Evolutionary conservation across 2,797 vertebrate genomes (phyloP).

Genomic region (Champsocephalus gunnari): DNA sequence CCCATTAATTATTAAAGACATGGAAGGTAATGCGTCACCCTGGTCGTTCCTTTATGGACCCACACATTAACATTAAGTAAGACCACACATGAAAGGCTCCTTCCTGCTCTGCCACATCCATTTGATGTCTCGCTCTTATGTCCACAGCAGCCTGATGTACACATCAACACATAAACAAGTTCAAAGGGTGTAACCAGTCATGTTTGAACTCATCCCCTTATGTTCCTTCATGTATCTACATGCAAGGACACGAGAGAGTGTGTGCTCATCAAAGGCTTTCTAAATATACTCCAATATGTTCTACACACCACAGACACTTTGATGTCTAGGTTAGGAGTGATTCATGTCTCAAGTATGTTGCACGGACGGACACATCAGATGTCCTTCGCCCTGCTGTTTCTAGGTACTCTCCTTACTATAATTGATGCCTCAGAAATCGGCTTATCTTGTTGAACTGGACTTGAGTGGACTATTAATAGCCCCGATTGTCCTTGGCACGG

Average conservation of each 20-base stretch:
- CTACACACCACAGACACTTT: conserved; percentile 48
- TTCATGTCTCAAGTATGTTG: conserved; percentile 8
- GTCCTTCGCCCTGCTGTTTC: conserved; percentile 12
- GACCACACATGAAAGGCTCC: conserved; percentile 38
- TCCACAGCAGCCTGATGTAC: conserved; percentile 17
- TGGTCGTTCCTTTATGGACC: conserved; percentile 17
- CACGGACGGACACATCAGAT: conserved; percentile 14
- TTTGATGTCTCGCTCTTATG: conserved; percentile 50
- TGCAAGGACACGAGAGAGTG: conserved; percentile 30
- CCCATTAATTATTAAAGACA: background rate
- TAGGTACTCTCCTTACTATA: conserved; percentile 12
- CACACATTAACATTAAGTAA: conserved; percentile 2
- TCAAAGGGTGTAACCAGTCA: conserved; percentile 44
- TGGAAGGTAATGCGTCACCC: conserved; percentile 16
- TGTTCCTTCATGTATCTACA: conserved; percentile 42
- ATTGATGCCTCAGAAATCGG: conserved; percentile 30
- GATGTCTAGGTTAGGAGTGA: conserved; percentile 43
- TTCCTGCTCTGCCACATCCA: conserved; percentile 24
- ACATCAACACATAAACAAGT: conserved; percentile 41
- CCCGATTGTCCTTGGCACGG: conserved; percentile 26
- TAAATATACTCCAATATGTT: conserved; percentile 31
- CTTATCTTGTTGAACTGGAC: conserved; percentile 8
- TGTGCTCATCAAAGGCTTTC: conserved; percentile 58
- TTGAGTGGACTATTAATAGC: conserved; percentile 44
- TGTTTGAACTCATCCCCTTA: conserved; percentile 28